Percentiles rank a stretch among this genome's conserved stretches.
phyloP scores from a whole-genome alignment of 2,888 invertebrate species.

The Cataglyphis cursor region DNA sequence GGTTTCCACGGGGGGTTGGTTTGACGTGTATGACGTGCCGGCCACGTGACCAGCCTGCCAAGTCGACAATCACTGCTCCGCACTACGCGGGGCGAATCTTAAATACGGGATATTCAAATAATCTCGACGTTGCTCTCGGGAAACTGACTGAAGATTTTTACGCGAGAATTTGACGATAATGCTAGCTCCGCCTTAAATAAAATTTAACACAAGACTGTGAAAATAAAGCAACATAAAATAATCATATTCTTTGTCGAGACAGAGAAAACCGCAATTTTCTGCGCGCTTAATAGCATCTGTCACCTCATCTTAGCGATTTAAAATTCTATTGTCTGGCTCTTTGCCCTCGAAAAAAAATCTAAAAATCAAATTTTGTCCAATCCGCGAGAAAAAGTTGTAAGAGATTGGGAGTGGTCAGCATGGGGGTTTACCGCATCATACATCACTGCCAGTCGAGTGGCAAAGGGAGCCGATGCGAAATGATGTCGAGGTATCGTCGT shows the following conservation, averaged over 20 bases:
- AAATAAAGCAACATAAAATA: background rate
- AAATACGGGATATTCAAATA: constrained; percentile 86
- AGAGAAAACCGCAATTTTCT: constrained; percentile 39
- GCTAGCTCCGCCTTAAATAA: background rate
- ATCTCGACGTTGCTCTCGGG: constrained; percentile 66
- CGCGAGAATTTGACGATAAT: background rate
- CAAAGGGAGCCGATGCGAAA: constrained; percentile 80
- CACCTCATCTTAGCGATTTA: constrained; percentile 13
- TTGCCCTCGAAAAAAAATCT: constrained; percentile 27
- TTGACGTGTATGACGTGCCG: constrained; percentile 86
- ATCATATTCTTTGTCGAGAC: background rate
- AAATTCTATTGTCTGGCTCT: constrained; percentile 46
- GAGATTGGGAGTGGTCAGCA: constrained; percentile 71
- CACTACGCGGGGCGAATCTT: constrained; percentile 85
- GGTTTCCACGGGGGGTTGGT: constrained; percentile 78
- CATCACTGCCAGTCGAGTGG: constrained; percentile 80
- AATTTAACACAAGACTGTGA: background rate
- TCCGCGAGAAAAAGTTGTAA: constrained; percentile 25
- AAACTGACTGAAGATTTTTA: background rate
- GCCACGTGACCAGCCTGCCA: constrained; percentile 85
- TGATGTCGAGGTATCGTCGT: constrained; percentile 80
- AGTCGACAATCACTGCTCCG: constrained; percentile 85
- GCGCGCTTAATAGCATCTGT: background rate
- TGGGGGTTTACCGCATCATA: constrained; percentile 78
- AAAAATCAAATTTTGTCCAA: constrained; percentile 50